Base-by-base conservation (phyloP, 2,888 invertebrate species). In the Plusia festucae region DNA sequence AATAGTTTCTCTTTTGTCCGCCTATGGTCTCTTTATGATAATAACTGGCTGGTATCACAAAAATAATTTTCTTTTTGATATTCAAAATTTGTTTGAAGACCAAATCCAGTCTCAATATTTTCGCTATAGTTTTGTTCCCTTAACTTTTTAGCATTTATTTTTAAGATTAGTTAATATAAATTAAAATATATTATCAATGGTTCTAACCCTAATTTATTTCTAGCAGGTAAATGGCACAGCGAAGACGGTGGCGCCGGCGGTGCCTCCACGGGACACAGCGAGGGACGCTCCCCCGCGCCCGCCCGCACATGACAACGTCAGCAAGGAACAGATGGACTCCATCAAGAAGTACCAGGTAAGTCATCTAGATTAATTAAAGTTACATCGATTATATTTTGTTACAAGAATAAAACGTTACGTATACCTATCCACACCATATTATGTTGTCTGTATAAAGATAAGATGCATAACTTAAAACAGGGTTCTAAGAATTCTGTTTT, bases 291-390 rank as follows among this genome's bases (percentile, higher is more conserved):
- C 94, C 63, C 94, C 92, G 71, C 90, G 92, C 57, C 96, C 93
- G 24, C 95, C 96, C 0, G 90, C 94, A 3, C 95, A 95, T 68
- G 94, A 94, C 96, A 75, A 61, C 24, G 97, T 98, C 79, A 98
- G 98, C 71, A 96, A 97, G 86, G 98, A 99, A 85, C 98, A 99
- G 92, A 95, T 98, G 92, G 98, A 98, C 88, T 98, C 98, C 91
- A 98, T 99, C 90, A 97, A 97, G 86, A 98, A 98, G 90, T 99
- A 98, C 92, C 98, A 98, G 97, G 98, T 98, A 82, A 95, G 96
- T 90, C 64, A 2, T 24, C 53, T 30, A 22, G 40, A 40, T 40
- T 15, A 13, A 2, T 34, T 15, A n/a, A n/a, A 3, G n/a, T 40
- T n/a, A 40, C 3, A 15, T 5, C 5, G 8, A 8, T 7, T 27